These are phyloP conservation scores for Drosophila auraria DNA, from an alignment of 1,140 invertebrate genomes.

Conservation along the genomic window DNA sequence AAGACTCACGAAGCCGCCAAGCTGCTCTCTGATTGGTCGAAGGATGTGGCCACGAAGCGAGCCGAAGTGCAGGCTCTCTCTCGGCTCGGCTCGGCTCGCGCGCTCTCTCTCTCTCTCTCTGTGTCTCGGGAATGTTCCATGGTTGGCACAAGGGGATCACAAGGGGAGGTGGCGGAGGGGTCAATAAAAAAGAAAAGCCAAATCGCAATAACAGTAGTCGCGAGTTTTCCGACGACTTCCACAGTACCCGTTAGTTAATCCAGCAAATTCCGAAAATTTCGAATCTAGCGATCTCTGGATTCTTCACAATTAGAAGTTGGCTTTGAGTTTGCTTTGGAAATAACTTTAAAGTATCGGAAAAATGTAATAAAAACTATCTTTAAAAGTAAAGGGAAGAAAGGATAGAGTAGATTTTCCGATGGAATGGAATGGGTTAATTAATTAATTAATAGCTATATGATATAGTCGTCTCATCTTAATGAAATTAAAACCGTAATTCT, in stretches of 20 bases:
- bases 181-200: conserved; percentile 24
- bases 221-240: conserved; percentile 12
- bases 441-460: too few relatives aligned
- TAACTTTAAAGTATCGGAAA: background rate
- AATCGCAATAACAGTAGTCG: conserved; percentile 22
- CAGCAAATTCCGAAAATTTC: background rate
- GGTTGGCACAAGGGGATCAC: background rate
- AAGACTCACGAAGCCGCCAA: conserved; percentile 39
- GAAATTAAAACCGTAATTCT: too few relatives aligned
- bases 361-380: background rate
- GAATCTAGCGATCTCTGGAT: background rate
- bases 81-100: background rate
- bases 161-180: too few relatives aligned
- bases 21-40: conserved; percentile 67
- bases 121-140: conserved; percentile 11
- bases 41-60: conserved; percentile 40
- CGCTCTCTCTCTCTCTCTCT: background rate
- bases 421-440: too few relatives aligned
- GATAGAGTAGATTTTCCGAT: too few relatives aligned
- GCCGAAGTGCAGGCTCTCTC: conserved; percentile 47
- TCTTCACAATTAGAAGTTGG: background rate
- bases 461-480: too few relatives aligned
- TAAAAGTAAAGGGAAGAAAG: background rate
- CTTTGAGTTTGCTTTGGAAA: background rate
- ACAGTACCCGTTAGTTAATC: conserved; percentile 8